Evolutionary conservation across 2,888 invertebrate species (phyloP), one percentile per base, ranked within the genome.

Genomic region (Cryptosula pallasiana): DNA sequence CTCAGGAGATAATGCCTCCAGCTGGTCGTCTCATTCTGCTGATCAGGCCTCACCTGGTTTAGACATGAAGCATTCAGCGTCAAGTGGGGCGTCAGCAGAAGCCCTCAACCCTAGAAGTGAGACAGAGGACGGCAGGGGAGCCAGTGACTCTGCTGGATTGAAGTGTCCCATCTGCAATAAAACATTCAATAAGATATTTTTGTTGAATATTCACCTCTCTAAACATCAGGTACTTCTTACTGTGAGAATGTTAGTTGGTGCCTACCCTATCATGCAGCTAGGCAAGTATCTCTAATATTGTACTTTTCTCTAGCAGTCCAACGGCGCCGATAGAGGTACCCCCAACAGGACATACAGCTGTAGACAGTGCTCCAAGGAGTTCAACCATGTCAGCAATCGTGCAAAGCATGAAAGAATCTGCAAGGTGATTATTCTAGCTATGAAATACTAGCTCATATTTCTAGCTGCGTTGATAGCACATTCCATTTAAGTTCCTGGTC

Each of bases 131-230:
- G 23, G 3, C 13, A 20, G 25, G 23, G 25, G 2, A 9, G 9
- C 63, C 3, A 32, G n/a, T 3, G 32, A 13, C 2, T 25, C 63
- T 5, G 9, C 63, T 16, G 13, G 2, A 32, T 27, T 63, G 25
- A 63, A 63, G 63, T 63, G 63, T 27, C 63, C 63, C 32, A 20
- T 63, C 34, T 63, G 63, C n/a, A 63, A 27, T 63, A 63, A 34
- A 63, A 34, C 34, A 2, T 63, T 63, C 63, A 63, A 32, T 32
- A 63, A 63, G 27, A 63, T 63, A 27, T 63, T 63, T n/a, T 32
- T 25, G 5, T 32, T 63, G 34, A 63, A 63, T 32, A 25, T 63
- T 32, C 63, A 63, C 34, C 63, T 63, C 13, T 29, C 63, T 5
- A 63, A 27, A n/a, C 63, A 63, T 63, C 63, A 63, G 63, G 63